A percentile compares a stretch with the other conserved stretches of the same genome.
These are phyloP conservation scores for Thalpophila matura DNA, from an alignment of 2,888 invertebrate genomes.

Conservation along the genomic window DNA sequence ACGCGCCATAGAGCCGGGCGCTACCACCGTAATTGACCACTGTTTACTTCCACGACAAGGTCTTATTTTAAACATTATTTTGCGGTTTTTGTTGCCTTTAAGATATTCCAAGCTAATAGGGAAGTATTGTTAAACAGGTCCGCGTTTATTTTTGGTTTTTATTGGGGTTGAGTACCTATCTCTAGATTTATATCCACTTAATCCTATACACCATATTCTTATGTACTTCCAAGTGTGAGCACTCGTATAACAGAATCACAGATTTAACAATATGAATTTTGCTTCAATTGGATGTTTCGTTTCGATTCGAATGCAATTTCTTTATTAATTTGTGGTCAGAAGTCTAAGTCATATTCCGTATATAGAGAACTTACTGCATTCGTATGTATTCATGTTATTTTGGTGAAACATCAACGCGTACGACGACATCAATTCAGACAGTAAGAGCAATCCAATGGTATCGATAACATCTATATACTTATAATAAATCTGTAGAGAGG, in stretches of 20 bases:
- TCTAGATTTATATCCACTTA: slow-evolving; percentile 18
- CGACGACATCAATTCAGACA: slow-evolving; percentile 65
- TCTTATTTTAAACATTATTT: slow-evolving; percentile 84
- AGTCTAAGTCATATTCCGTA: slow-evolving; percentile 1
- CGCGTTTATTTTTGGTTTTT: slow-evolving; percentile 59
- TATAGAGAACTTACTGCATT: slow-evolving; percentile 5
- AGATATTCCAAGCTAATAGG: slow-evolving; percentile 70
- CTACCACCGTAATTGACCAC: slow-evolving; percentile 89
- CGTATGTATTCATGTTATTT: slow-evolving; percentile 12
- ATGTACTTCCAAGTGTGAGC: not conserved
- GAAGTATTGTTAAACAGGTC: slow-evolving; percentile 69
- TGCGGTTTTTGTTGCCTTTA: slow-evolving; percentile 75
- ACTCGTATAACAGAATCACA: not conserved
- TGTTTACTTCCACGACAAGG: slow-evolving; percentile 87
- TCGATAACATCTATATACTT: slow-evolving; percentile 81
- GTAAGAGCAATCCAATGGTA: slow-evolving; percentile 70
- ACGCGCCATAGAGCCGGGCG: slow-evolving; percentile 84
- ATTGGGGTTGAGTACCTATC: slow-evolving; percentile 33
- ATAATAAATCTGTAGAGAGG: too few species aligned
- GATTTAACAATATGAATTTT: not conserved
- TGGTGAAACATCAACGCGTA: slow-evolving; percentile 26
- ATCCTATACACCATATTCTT: not conserved
- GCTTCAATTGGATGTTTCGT: not conserved
- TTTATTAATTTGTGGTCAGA: not conserved
- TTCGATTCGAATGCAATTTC: slow-evolving; percentile 1